These are phyloP conservation scores for Atta colombica DNA, from an alignment of 1,140 invertebrate genomes.

Conservation along the genomic window DNA sequence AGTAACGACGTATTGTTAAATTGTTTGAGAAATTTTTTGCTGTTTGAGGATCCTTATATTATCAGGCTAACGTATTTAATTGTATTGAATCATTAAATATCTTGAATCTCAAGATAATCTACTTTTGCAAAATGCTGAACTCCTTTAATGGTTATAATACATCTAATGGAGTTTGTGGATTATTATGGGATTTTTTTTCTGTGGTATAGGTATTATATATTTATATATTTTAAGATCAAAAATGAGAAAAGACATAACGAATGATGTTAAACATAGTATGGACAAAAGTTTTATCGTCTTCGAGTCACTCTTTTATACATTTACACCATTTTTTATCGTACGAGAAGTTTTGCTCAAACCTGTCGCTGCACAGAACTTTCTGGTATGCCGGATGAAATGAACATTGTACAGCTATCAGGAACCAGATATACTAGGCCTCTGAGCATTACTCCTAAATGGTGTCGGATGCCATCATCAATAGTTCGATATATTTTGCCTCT, in stretches of 20 bases:
- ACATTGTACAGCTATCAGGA: conserved; percentile 20
- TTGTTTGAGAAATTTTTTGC: not conserved
- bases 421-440: conserved; percentile 43
- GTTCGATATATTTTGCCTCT: conserved; percentile 56
- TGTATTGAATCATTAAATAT: conserved; percentile 27
- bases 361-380: conserved; percentile 38
- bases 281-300: conserved; percentile 73
- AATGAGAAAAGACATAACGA: conserved; percentile 34
- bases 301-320: conserved; percentile 81
- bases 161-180: conserved; percentile 14
- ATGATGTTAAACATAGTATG: conserved; percentile 55
- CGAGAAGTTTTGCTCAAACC: conserved; percentile 73
- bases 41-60: not conserved
- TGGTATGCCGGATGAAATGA: conserved; percentile 3
- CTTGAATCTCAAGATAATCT: conserved; percentile 45
- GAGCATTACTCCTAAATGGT: conserved; percentile 42
- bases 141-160: conserved; percentile 50
- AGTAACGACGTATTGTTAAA: not conserved
- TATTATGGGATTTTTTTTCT: conserved; percentile 19
- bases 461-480: conserved; percentile 61
- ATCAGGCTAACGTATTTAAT: conserved; percentile 7
- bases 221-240: conserved; percentile 54
- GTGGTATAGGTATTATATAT: conserved; percentile 25
- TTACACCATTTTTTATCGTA: conserved; percentile 80
- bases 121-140: conserved; percentile 7